These are phyloP conservation scores for Cyanoramphus novaezelandiae DNA, from an alignment of 2,113 vertebrate genomes.

Conservation along the genomic window DNA sequence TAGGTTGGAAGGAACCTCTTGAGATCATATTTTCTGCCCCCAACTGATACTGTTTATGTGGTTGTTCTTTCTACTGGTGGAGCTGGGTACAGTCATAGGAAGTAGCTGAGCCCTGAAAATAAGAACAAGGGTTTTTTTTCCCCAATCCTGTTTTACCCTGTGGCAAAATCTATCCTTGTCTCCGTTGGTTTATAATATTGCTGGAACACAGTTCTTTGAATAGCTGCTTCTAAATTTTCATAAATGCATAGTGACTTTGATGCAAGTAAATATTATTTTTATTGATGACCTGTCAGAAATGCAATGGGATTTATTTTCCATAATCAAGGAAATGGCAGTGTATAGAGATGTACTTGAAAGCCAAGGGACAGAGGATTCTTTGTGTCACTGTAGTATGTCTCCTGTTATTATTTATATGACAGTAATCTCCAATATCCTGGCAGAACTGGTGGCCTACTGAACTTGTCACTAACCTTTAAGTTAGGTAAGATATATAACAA, in stretches of 20 bases:
- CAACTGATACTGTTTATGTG: not conserved
- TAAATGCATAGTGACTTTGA: not conserved
- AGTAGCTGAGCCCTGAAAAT: not conserved
- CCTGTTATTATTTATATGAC: not conserved
- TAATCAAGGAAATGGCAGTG: not conserved
- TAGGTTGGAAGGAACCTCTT: not conserved
- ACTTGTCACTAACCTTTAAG: not conserved
- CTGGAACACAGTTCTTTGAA: not conserved
- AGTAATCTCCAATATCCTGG: not conserved
- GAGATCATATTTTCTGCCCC: not conserved
- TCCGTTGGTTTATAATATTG: not conserved
- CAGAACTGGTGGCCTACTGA: not conserved
- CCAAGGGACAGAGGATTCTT: not conserved
- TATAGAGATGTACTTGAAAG: not conserved
- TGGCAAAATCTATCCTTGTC: not conserved
- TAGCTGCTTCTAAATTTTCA: not conserved
- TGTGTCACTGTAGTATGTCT: not conserved
- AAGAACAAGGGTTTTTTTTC: not conserved
- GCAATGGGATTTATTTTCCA: not conserved
- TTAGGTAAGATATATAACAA: not conserved
- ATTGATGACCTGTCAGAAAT: not conserved
- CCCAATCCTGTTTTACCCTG: not conserved
- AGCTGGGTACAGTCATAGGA: not conserved
- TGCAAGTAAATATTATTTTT: not conserved
- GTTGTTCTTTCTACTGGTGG: not conserved